Evolutionary conservation across 2,888 invertebrate species (phyloP), one percentile per base, ranked within the genome.

Genomic region (Cyclophora albipunctata): DNA sequence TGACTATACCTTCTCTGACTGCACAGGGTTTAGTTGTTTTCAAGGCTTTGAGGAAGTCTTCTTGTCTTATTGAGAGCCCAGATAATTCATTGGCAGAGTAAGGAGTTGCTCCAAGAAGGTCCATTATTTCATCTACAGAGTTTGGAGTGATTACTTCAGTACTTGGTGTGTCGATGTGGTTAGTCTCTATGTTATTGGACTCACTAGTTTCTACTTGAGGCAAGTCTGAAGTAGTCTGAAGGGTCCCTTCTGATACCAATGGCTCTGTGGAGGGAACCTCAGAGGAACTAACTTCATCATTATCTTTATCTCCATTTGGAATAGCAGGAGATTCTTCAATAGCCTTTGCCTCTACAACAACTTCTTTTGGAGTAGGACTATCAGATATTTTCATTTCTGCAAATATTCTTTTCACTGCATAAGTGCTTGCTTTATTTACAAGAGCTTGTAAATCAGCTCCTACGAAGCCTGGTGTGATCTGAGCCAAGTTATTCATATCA

Each of bases 1-100:
- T 98, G 2, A 96, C 96, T 81, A 99, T 98, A 47, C 99, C 99
- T 89, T 99, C 99, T 62, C 98, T 90, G 68, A 98, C 98, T 0
- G 98, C 95, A 47, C 97, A 96, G 0, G 98, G 98, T 75, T 97
- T 96, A 4, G 97, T 94, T 50, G 92, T 88, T 73, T 94, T 93
- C 34, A 97, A 79, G 3, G 97, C 97, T 62, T 88, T 90, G 50
- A 92, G 73, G 66, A 96, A 96, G 74, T 98, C 97, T 3, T 91
- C 90, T 69, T 94, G 90, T 43, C 92, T 92, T 7, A 97, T 92
- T 53, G 87, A 91, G 48, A 96, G 85, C 45, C 91, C 90, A 0
- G 88, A 71, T 47, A 96, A 84, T 60, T 93, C 91, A 49, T 92
- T 90, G 1, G 82, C 69, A 7, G 91, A 87, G 48, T 96, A 87